Conservation (phyloP, 1,140 invertebrate genomes). For the Schlechtendalia chinensis region DNA sequence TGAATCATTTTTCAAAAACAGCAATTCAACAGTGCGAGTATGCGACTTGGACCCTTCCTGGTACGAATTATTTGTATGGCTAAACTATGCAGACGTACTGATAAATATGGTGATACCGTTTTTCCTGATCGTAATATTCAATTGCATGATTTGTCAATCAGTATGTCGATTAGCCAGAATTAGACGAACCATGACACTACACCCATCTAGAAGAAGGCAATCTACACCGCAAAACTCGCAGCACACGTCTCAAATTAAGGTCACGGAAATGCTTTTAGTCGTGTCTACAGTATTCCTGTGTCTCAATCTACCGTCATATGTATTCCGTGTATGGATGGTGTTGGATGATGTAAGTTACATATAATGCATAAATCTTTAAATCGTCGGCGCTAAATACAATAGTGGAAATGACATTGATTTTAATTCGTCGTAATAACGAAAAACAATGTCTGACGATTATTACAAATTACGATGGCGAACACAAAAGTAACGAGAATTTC, state of each 20-base stretch:
- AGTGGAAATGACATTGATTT: too few relatives aligned
- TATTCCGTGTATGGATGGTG: constrained; percentile 63
- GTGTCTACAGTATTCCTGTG: constrained; percentile 77
- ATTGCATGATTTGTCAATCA: constrained; percentile 66
- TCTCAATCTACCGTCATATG: constrained; percentile 74
- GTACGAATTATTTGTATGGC: constrained; percentile 59
- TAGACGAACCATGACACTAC: constrained; percentile 59
- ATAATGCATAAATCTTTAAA: too few relatives aligned
- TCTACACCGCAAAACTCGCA: constrained; percentile 40
- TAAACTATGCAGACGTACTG: constrained; percentile 70
- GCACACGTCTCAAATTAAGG: constrained; percentile 64
- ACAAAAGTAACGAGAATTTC: too few relatives aligned
- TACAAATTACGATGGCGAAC: too few relatives aligned
- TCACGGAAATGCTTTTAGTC: constrained; percentile 78
- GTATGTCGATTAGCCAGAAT: constrained; percentile 64
- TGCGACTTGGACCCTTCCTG: constrained; percentile 59
- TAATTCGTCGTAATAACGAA: too few relatives aligned
- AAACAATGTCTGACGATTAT: too few relatives aligned
- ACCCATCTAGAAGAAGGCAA: constrained; percentile 37
- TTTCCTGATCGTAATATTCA: constrained; percentile 68
- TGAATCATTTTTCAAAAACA: constrained; percentile 19
- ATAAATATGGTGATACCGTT: constrained; percentile 72
- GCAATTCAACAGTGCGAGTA: constrained; percentile 55
- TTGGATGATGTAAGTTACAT: constrained; percentile 60
- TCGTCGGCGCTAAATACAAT: too few relatives aligned